Conservation (phyloP, 2,113 vertebrate species). For the Sylvia atricapilla region DNA sequence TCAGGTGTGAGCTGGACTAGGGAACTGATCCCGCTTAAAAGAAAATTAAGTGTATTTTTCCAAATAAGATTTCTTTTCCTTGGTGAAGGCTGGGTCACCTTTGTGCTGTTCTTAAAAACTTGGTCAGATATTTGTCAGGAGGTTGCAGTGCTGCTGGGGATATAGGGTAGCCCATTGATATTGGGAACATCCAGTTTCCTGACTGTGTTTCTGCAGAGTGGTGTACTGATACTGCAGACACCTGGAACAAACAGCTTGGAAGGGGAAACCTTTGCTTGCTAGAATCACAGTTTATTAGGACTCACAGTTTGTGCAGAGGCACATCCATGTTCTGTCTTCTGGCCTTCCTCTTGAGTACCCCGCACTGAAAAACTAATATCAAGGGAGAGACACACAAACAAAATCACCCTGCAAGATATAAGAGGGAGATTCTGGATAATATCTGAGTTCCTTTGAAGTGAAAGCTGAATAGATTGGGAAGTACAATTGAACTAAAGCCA, state of each 20-base stretch:
- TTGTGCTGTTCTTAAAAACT: not conserved
- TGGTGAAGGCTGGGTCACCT: not conserved
- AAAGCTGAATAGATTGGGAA: not conserved
- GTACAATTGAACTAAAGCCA: not conserved
- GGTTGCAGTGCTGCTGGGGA: not conserved
- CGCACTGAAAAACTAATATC: not conserved
- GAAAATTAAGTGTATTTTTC: not conserved
- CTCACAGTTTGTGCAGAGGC: not conserved
- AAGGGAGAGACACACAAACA: not conserved
- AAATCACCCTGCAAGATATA: not conserved
- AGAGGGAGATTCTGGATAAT: not conserved
- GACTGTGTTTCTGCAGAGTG: not conserved
- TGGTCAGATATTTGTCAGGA: not conserved
- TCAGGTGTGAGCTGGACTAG: not conserved
- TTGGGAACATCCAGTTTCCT: not conserved
- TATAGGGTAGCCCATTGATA: not conserved
- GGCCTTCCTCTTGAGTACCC: not conserved
- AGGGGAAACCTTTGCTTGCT: not conserved
- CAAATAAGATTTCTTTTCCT: not conserved
- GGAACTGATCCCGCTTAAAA: not conserved
- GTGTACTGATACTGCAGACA: not conserved
- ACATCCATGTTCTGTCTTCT: not conserved
- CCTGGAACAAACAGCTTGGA: not conserved
- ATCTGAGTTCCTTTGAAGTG: conserved; percentile 12
- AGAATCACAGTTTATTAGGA: not conserved